phyloP scores from a whole-genome alignment of 2,888 invertebrate genomes.

The Pheosia gnoma region DNA sequence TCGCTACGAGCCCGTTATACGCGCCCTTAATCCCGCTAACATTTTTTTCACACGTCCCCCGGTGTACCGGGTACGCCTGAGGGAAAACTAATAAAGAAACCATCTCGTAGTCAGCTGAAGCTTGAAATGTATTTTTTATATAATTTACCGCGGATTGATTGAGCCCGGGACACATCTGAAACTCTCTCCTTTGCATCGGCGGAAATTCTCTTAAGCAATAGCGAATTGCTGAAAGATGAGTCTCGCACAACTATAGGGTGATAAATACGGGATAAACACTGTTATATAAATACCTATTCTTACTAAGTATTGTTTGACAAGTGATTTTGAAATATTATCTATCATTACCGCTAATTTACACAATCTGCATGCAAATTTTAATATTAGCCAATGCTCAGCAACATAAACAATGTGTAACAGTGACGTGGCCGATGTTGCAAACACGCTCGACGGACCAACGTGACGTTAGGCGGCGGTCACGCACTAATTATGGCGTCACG shows the following conservation, averaged over 20 bases:
- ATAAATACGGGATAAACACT: too few species aligned
- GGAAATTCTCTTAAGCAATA: slow-evolving; percentile 4
- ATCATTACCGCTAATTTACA: neutral
- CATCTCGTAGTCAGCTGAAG: slow-evolving; percentile 81
- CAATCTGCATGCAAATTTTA: slow-evolving; percentile 17
- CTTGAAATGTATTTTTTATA: slow-evolving; percentile 85
- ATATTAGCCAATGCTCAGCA: slow-evolving; percentile 15
- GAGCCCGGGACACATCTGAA: slow-evolving; percentile 62
- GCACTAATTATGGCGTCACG: slow-evolving; percentile 79
- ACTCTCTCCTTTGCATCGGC: slow-evolving; percentile 30
- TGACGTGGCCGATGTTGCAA: slow-evolving; percentile 27
- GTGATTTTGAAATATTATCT: too few species aligned
- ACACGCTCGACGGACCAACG: slow-evolving; percentile 41
- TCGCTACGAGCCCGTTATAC: slow-evolving; percentile 73
- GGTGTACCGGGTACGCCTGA: slow-evolving; percentile 55
- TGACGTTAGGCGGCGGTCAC: slow-evolving; percentile 59
- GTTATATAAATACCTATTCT: too few species aligned
- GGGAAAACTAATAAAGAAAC: slow-evolving; percentile 84
- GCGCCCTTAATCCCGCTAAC: slow-evolving; percentile 75
- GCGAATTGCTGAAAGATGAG: neutral
- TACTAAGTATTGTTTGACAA: too few species aligned
- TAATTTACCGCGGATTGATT: slow-evolving; percentile 83
- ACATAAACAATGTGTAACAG: slow-evolving; percentile 35
- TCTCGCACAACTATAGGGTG: neutral
- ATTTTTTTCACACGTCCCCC: slow-evolving; percentile 81